Percentiles rank a stretch among this genome's conserved stretches.
Evolutionary conservation across 2,113 vertebrate species (phyloP).

Genomic region (Chrysemys picta): DNA sequence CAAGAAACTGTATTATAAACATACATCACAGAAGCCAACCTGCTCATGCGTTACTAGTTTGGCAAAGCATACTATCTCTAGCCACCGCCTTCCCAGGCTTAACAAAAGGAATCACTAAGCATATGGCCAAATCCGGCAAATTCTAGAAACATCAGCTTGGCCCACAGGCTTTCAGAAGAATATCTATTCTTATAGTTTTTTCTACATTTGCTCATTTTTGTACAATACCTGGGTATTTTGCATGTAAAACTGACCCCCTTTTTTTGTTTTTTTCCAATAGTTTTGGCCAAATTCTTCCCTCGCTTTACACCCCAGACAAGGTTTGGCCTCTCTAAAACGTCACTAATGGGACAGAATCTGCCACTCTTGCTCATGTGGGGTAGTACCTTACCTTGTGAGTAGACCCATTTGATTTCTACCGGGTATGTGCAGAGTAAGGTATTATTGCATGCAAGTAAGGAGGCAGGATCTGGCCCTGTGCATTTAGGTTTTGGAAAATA

Average conservation of each 20-base stretch:
- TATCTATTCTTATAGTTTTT: conserved; percentile 33
- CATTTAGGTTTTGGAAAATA: neutral
- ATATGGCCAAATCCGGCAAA: conserved; percentile 49
- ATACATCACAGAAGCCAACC: neutral
- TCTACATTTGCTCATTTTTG: neutral
- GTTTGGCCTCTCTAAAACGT: neutral
- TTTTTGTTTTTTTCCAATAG: neutral
- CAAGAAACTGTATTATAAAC: neutral
- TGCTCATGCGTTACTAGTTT: conserved; percentile 21
- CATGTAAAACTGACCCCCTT: neutral
- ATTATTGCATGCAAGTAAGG: neutral
- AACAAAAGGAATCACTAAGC: conserved; percentile 23
- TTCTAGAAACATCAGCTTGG: conserved; percentile 23
- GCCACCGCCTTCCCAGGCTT: conserved; percentile 55
- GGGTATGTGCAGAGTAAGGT: neutral
- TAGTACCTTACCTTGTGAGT: neutral
- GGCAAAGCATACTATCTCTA: conserved; percentile 34
- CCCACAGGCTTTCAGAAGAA: conserved; percentile 42
- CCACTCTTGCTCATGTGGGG: neutral
- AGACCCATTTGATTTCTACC: neutral
- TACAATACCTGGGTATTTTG: neutral
- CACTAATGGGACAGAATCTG: neutral
- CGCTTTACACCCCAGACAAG: neutral
- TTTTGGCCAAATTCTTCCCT: neutral
- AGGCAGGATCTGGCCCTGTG: neutral